Evolutionary conservation across 2,888 invertebrate genomes (phyloP).

Genomic region (Catocala fraxini): DNA sequence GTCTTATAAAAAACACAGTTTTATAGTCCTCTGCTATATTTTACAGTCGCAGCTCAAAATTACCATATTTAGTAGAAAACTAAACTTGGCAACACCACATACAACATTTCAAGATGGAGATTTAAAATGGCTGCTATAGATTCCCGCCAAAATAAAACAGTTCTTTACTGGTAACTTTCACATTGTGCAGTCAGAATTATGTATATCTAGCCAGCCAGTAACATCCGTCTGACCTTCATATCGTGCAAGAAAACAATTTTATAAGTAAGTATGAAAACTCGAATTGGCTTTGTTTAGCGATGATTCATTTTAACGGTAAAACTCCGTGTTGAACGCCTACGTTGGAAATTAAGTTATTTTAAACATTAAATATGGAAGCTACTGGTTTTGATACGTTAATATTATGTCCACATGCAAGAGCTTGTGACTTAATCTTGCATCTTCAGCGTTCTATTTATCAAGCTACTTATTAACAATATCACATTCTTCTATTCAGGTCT

Average conservation of each 20-base stretch:
- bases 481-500: no score
- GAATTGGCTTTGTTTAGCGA: conserved; percentile 19
- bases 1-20: no score
- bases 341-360: neutral
- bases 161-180: neutral
- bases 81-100: no score
- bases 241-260: conserved; percentile 14
- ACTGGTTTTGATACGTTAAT: neutral
- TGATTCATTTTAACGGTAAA: conserved; percentile 40
- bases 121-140: no score
- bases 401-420: no score
- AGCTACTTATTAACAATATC: no score
- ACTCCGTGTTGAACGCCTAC: neutral
- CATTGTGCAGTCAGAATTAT: neutral
- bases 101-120: no score
- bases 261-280: conserved; percentile 11
- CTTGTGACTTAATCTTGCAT: no score
- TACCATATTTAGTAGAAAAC: no score
- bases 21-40: no score
- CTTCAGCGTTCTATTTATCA: no score
- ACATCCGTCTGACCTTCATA: conserved; percentile 1
- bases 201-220: neutral
- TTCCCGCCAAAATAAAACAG: neutral
- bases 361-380: neutral
- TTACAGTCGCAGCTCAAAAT: no score